Percentiles rank a stretch among this genome's conserved stretches.
phyloP scores from a whole-genome alignment of 2,113 vertebrate species.

The Chaetorhynchus papuensis region DNA sequence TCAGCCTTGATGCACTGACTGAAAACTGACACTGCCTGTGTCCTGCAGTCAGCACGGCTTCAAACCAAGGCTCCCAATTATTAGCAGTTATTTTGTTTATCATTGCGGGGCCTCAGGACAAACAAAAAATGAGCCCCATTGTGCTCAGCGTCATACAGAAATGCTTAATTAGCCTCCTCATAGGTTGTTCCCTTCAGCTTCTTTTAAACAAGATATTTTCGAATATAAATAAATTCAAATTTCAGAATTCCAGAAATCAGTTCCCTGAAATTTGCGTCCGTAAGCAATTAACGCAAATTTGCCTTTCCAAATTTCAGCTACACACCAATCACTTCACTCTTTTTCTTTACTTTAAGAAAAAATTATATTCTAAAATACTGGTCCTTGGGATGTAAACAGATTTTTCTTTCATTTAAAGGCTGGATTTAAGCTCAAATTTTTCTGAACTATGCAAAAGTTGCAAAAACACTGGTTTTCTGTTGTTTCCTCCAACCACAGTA shows the following conservation, averaged over 20 bases:
- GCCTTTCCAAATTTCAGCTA: not conserved
- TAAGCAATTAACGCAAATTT: not conserved
- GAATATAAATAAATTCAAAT: slow-evolving; percentile 20
- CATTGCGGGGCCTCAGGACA: not conserved
- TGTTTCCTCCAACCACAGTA: not conserved
- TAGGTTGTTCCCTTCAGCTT: not conserved
- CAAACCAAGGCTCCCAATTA: not conserved
- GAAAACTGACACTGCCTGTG: slow-evolving; percentile 36
- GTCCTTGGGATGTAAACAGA: not conserved
- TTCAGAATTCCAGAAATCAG: not conserved
- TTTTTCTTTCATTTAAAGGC: not conserved
- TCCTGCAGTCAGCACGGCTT: not conserved
- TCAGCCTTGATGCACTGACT: slow-evolving; percentile 41
- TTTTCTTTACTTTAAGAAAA: not conserved
- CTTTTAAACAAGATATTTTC: not conserved
- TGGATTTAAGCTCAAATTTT: not conserved
- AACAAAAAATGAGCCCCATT: not conserved
- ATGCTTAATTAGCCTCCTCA: not conserved
- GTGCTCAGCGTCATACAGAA: not conserved
- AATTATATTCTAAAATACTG: not conserved
- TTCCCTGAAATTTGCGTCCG: not conserved
- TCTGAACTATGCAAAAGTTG: not conserved
- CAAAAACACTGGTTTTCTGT: not conserved
- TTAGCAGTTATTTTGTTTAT: slow-evolving; percentile 26
- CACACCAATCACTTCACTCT: not conserved